phyloP scores from a whole-genome alignment of 2,113 vertebrate genomes.

The Talpa occidentalis region DNA sequence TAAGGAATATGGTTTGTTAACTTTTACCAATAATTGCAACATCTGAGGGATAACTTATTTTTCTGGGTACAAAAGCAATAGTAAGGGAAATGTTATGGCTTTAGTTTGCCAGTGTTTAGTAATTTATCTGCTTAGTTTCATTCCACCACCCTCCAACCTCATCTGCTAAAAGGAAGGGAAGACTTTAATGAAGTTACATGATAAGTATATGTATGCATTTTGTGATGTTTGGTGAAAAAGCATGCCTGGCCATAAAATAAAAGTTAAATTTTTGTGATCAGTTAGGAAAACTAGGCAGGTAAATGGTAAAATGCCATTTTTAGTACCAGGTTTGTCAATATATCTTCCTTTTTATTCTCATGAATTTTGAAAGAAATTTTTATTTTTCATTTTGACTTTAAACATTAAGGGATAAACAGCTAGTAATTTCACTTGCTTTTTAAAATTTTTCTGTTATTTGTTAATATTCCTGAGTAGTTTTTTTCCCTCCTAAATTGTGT shows the following conservation, averaged over 20 bases:
- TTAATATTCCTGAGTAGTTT: constrained; percentile 11
- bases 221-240: constrained; percentile 15
- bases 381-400: constrained; percentile 61
- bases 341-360: constrained; percentile 4
- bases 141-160: background rate
- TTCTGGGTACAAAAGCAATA: background rate
- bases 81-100: background rate
- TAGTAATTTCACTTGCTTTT: constrained; percentile 35
- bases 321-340: background rate
- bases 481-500: background rate
- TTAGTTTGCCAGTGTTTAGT: background rate
- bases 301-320: constrained; percentile 54
- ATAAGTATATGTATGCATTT: constrained; percentile 30
- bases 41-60: constrained; percentile 6
- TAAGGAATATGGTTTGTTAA: background rate
- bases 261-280: constrained; percentile 45
- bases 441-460: constrained; percentile 15
- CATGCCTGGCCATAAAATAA: background rate
- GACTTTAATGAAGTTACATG: background rate
- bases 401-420: constrained; percentile 25
- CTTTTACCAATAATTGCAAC: background rate
- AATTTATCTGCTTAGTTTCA: constrained; percentile 18
- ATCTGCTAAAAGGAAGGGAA: constrained; percentile 8
- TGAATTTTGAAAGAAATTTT: constrained; percentile 37
- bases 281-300: constrained; percentile 45